Evolutionary conservation across 2,888 invertebrate species (phyloP).

Genomic region (Cataglyphis livida): DNA sequence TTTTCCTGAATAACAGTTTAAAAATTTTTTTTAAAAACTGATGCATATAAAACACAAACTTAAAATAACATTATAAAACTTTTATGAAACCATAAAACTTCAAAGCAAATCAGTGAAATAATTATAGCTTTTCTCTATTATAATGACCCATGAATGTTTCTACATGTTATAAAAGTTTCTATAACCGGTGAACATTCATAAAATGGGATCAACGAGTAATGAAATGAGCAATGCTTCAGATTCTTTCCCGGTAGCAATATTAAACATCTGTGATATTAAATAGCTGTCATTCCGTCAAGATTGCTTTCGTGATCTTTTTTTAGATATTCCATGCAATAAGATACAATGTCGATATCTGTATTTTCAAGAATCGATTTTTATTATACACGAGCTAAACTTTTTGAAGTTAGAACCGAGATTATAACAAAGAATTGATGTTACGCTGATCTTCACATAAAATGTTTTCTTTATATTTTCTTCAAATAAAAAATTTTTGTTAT

Average conservation of each 20-base stretch:
- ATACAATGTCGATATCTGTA: slow-evolving; percentile 11
- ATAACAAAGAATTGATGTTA: neutral
- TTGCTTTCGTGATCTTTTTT: slow-evolving; percentile 14
- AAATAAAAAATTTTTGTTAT: neutral
- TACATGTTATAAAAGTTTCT: neutral
- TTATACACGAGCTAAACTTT: neutral
- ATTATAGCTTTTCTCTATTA: neutral
- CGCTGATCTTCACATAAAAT: neutral
- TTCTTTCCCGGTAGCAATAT: slow-evolving; percentile 22
- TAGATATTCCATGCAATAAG: neutral
- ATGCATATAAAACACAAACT: neutral
- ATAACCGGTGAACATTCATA: neutral
- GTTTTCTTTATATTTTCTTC: neutral
- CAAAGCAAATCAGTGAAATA: neutral
- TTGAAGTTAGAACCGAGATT: neutral
- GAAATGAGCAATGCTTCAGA: slow-evolving; percentile 34
- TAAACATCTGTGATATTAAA: slow-evolving; percentile 8
- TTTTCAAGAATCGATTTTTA: slow-evolving; percentile 1
- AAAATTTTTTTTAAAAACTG: neutral
- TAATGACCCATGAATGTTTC: neutral
- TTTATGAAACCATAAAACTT: neutral
- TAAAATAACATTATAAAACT: neutral
- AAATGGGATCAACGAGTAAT: slow-evolving; percentile 17
- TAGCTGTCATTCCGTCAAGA: slow-evolving; percentile 14
- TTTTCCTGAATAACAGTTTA: neutral